Evolutionary conservation across 30 jellyfish, hydroid and myxozoan genomes (phyloP).

Genomic region (Turritopsis rubra): DNA sequence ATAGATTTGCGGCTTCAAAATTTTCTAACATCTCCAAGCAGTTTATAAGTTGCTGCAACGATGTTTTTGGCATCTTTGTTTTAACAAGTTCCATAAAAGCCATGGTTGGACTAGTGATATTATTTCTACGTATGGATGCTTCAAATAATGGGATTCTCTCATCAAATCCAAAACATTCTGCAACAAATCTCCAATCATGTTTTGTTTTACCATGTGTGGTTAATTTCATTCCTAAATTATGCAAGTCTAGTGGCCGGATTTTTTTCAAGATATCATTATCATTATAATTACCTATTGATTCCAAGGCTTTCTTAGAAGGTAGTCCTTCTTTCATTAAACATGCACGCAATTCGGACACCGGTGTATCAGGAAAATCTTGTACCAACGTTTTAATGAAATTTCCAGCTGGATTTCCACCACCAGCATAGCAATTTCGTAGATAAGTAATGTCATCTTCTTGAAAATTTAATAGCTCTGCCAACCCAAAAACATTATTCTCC

Average conservation of each 20-base stretch:
- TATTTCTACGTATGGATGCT: constrained; percentile 7
- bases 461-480: not conserved
- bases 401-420: constrained; percentile 8
- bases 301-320: not conserved
- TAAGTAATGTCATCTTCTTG: not conserved
- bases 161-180: not conserved
- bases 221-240: not conserved
- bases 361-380: not conserved
- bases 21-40: not conserved
- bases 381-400: not conserved
- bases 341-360: not conserved
- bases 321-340: not conserved
- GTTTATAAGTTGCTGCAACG: not conserved
- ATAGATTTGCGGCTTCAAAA: not conserved
- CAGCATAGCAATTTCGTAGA: not conserved
- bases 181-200: not conserved
- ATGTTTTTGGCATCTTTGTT: not conserved
- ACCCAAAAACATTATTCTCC: not conserved
- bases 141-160: constrained; percentile 1
- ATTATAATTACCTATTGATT: not conserved
- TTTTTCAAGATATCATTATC: not conserved
- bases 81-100: not conserved
- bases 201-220: constrained; percentile 13
- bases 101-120: not conserved
- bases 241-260: not conserved